Percentiles rank a stretch among this genome's conserved stretches.
These are phyloP conservation scores for Protodeltote pygarga DNA, from an alignment of 2,888 invertebrate genomes.

Conservation along the genomic window DNA sequence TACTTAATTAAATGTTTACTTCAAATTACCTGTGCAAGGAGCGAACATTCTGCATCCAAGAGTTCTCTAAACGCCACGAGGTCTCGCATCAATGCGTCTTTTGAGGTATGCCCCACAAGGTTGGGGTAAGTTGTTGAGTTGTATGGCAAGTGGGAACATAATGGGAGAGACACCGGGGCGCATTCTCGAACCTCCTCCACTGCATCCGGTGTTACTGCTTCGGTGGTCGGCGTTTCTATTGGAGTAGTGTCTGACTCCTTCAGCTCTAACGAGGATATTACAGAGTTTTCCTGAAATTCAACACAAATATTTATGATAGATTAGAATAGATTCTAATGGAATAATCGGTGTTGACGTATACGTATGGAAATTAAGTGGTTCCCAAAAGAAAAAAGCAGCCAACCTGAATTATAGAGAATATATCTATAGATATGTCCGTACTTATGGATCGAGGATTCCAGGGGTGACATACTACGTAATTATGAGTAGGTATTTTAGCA, in stretches of 20 bases:
- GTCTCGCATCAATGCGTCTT: constrained; percentile 89
- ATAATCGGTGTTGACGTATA: no score
- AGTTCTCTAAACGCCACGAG: constrained; percentile 94
- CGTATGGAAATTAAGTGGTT: no score
- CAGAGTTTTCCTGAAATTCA: constrained; percentile 76
- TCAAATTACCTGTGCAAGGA: constrained; percentile 89
- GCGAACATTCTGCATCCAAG: constrained; percentile 96
- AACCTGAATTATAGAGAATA: no score
- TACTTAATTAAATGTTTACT: not conserved
- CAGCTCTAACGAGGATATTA: constrained; percentile 77
- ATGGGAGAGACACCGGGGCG: constrained; percentile 88
- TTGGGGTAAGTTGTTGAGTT: constrained; percentile 95
- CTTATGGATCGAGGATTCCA: no score
- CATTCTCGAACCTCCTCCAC: constrained; percentile 90
- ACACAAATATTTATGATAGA: not conserved
- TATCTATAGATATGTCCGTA: no score
- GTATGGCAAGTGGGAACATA: constrained; percentile 91
- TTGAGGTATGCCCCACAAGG: constrained; percentile 89
- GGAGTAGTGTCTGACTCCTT: constrained; percentile 75
- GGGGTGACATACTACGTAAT: no score
- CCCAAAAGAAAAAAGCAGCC: no score
- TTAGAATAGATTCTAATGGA: no score
- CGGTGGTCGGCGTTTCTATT: constrained; percentile 74
- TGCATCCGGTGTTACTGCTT: constrained; percentile 69
- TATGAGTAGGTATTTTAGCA: no score